Percentiles rank a stretch among this genome's conserved stretches.
These are phyloP conservation scores for Hirtodrosophila histrioides DNA, from an alignment of 2,888 invertebrate genomes.

Conservation along the genomic window DNA sequence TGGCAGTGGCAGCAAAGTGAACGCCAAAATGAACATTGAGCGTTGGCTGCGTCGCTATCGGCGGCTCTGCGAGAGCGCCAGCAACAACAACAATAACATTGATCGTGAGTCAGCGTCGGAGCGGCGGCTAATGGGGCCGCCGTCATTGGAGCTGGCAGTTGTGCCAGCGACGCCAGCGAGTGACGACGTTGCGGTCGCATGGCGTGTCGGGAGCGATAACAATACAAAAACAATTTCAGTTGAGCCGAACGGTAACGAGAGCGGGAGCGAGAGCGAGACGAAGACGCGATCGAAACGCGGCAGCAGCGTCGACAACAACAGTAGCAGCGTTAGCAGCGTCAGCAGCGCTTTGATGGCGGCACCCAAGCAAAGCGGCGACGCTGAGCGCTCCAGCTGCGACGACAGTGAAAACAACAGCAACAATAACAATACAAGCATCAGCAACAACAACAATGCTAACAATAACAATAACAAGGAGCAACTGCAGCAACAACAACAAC, in stretches of 20 bases:
- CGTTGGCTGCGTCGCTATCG: conserved; percentile 44
- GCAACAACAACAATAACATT: not conserved
- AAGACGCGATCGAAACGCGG: conserved; percentile 44
- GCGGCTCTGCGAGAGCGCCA: conserved; percentile 29
- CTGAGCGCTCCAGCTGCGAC: conserved; percentile 43
- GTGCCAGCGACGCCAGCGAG: conserved; percentile 59
- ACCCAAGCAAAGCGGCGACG: conserved; percentile 49
- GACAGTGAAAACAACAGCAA: conserved; percentile 46
- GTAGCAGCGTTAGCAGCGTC: conserved; percentile 10
- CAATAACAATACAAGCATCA: conserved; percentile 27
- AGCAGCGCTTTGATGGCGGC: conserved; percentile 50
- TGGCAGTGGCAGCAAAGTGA: conserved; percentile 15
- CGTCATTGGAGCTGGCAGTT: conserved; percentile 53
- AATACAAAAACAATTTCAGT: conserved; percentile 3
- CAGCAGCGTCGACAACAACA: conserved; percentile 14
- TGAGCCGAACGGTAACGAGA: not conserved
- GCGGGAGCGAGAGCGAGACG: conserved; percentile 16
- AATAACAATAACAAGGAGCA: conserved; percentile 40
- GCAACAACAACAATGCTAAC: conserved; percentile 17
- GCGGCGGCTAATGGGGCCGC: conserved; percentile 38
- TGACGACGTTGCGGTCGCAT: conserved; percentile 62
- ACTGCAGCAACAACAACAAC: conserved; percentile 37
- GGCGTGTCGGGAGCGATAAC: conserved; percentile 38
- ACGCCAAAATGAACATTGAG: conserved; percentile 20
- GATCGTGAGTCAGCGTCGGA: conserved; percentile 32